These are phyloP conservation scores for Aplysia californica DNA, from an alignment of 1,140 invertebrate species.

Conservation along the genomic window DNA sequence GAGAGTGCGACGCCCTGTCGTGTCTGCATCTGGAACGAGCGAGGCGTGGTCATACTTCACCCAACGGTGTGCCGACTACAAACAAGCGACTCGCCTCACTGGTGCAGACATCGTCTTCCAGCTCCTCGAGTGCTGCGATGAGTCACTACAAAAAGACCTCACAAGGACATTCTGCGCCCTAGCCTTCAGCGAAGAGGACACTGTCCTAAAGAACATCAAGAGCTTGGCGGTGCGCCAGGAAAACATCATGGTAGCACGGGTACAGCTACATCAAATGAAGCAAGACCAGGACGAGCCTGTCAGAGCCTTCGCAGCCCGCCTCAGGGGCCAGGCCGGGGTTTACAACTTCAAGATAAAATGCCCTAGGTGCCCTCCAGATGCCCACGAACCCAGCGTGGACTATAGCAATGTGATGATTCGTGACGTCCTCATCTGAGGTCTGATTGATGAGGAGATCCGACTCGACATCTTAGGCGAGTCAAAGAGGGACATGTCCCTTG, in stretches of 20 bases:
- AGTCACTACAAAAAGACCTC: too few relatives aligned
- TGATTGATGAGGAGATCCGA: slow-evolving; percentile 19
- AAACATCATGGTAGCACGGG: neutral
- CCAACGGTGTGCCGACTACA: too few relatives aligned
- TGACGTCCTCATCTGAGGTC: slow-evolving; percentile 17
- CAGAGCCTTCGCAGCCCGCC: neutral
- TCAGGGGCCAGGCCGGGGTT: slow-evolving; percentile 21
- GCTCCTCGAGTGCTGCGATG: too few relatives aligned
- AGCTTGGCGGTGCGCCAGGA: too few relatives aligned
- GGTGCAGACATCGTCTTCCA: too few relatives aligned
- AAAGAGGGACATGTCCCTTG: slow-evolving; percentile 13
- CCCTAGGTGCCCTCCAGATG: neutral
- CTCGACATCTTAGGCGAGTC: slow-evolving; percentile 22
- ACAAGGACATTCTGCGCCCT: too few relatives aligned
- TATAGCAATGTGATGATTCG: slow-evolving; percentile 28
- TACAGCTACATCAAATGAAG: slow-evolving; percentile 14
- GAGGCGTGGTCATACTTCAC: too few relatives aligned
- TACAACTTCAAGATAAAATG: slow-evolving; percentile 26
- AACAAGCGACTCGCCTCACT: too few relatives aligned
- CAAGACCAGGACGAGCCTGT: slow-evolving; percentile 22
- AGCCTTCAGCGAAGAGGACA: too few relatives aligned
- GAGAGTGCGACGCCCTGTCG: too few relatives aligned
- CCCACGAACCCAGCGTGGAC: neutral
- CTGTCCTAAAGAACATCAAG: too few relatives aligned
- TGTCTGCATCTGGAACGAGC: too few relatives aligned